These are phyloP conservation scores for Anagrus nilaparvatae DNA, from an alignment of 1,140 invertebrate species.

Conservation along the genomic window DNA sequence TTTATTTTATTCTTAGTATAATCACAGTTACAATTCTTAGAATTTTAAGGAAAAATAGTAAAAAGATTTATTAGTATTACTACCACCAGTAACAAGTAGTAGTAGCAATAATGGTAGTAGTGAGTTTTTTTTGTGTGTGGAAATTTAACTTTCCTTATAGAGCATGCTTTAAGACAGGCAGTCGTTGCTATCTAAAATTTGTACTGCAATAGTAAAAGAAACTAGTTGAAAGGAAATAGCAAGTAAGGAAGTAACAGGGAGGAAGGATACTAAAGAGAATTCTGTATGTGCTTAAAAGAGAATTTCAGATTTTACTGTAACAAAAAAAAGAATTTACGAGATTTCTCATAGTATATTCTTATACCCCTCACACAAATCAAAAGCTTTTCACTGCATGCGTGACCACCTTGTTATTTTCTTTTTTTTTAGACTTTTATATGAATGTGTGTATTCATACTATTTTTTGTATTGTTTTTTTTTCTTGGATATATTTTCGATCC, in stretches of 20 bases:
- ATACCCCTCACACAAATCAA: neutral
- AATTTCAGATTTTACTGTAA: slow-evolving; percentile 5
- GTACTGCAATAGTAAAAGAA: slow-evolving; percentile 11
- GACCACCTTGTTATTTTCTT: slow-evolving; percentile 2
- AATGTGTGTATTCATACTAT: too few relatives aligned
- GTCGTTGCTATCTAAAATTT: slow-evolving; percentile 13
- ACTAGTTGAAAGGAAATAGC: slow-evolving; percentile 13
- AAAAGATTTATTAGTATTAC: too few relatives aligned
- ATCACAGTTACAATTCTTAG: neutral
- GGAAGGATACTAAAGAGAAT: slow-evolving; percentile 15
- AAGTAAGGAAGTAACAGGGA: slow-evolving; percentile 12
- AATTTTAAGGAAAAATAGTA: too few relatives aligned
- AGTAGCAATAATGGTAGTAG: too few relatives aligned
- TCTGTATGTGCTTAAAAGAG: slow-evolving; percentile 9
- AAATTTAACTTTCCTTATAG: too few relatives aligned
- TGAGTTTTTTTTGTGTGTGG: too few relatives aligned
- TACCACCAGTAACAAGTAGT: too few relatives aligned
- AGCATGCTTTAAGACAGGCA: slow-evolving; percentile 15
- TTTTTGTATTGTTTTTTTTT: too few relatives aligned
- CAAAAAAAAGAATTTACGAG: slow-evolving; percentile 17
- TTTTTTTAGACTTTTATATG: too few relatives aligned
- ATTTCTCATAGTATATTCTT: slow-evolving; percentile 18
- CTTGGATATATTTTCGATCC: too few relatives aligned
- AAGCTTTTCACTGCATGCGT: slow-evolving; percentile 8
- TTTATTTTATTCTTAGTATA: too few relatives aligned